Evolutionary conservation across 2,888 invertebrate species (phyloP), one percentile per base, ranked within the genome.

Genomic region (Archips crataeganus): DNA sequence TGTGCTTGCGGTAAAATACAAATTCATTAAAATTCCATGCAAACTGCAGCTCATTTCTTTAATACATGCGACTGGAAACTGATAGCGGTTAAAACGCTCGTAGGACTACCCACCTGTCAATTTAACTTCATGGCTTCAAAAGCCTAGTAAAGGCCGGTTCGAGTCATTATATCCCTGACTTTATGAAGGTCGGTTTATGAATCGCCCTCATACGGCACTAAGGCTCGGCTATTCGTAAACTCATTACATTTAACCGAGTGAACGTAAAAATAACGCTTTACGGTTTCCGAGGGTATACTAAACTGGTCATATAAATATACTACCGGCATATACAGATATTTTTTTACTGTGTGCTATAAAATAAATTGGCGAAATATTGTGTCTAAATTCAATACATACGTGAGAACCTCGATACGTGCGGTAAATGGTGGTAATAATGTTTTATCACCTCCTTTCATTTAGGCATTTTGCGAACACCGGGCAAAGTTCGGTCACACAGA

Each of bases 151-250:
- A 32, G 32, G 32, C 8, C 57, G 9, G 36, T 9, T 45, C 13
- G 13, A 11, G 32, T 54, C 68, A 64, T 73, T 64, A 72, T 68
- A 68, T 63, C 39, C 54, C 45, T 57, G 9, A 36, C 62, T 68
- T 73, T 73, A 68, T 73, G 68, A 73, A 59, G 61, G 63, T 57
- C n/a, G 49, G 39, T 69, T 54, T 39, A 68, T 63, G 63, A 73
- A 73, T 73, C 59, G 68, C 57, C 47, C 57, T 62, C 57, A 63
- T 15, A 36, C 64, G 3, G 23, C 57, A 60, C 65, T 65, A 67
- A 15, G 45, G 45, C 42, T 32, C 42, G 47, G 45, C 45, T 65
- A 47, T 23, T 47, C 13, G 15, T 65, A 64, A 13, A 60, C 59
- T 47, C 62, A 70, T 70, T 63, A 63, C 54, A 13, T 70, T 70